Evolutionary conservation across 2,888 invertebrate species (phyloP).

Genomic region (Tridacna crocea): DNA sequence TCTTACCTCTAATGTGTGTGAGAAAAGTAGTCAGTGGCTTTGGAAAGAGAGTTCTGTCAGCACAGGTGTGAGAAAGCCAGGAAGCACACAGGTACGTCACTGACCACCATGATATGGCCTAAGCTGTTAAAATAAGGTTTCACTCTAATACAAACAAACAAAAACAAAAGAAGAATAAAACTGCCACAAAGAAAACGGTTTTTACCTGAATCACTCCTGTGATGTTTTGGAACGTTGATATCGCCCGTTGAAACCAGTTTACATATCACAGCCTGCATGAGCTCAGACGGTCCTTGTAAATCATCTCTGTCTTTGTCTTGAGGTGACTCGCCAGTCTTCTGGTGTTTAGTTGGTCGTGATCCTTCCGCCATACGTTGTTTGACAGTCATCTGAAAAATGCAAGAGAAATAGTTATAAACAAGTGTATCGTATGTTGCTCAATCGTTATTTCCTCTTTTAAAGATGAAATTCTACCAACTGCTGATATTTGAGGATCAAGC

Average conservation of each 20-base stretch:
- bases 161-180: background rate
- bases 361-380: slow-evolving; percentile 9
- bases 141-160: no score
- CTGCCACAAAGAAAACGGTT: background rate
- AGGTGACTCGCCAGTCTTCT: background rate
- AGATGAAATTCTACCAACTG: no score
- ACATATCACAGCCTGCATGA: background rate
- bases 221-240: slow-evolving; percentile 8
- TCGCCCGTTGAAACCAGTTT: background rate
- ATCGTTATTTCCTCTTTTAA: background rate
- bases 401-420: background rate
- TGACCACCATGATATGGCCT: no score
- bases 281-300: background rate
- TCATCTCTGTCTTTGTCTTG: background rate
- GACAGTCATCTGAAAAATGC: slow-evolving; percentile 17
- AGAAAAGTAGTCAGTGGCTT: no score
- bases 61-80: no score
- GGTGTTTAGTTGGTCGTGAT: background rate
- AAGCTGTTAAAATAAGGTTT: no score
- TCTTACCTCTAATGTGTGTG: no score
- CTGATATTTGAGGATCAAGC: no score
- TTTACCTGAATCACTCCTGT: slow-evolving; percentile 17
- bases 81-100: no score
- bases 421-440: background rate
- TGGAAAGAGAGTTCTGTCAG: no score